These are phyloP conservation scores for Microctenopoma steveboyesi DNA, from an alignment of 2,797 vertebrate genomes.

Conservation along the genomic window DNA sequence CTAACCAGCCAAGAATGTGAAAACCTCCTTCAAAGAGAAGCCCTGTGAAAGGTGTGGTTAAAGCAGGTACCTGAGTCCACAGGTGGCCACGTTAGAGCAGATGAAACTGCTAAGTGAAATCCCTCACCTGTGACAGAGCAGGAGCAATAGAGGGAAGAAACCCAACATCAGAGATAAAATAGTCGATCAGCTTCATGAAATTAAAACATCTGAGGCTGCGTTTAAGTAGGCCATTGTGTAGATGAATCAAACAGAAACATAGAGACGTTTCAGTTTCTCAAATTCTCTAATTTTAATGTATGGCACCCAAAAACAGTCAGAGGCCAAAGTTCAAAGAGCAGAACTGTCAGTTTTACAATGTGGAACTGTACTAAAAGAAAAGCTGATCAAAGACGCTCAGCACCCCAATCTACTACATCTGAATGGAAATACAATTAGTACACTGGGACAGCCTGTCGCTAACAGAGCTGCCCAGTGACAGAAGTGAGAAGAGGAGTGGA, in stretches of 20 bases:
- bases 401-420: slow-evolving; percentile 42
- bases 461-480: slow-evolving; percentile 52
- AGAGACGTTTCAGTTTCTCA: slow-evolving; percentile 31
- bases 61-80: slow-evolving; percentile 75
- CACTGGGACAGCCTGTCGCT: slow-evolving; percentile 41
- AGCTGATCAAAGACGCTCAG: slow-evolving; percentile 66
- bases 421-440: slow-evolving; percentile 57
- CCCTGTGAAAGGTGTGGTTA: slow-evolving; percentile 72
- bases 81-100: slow-evolving; percentile 72
- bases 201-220: slow-evolving; percentile 18
- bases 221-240: slow-evolving; percentile 12
- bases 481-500: slow-evolving; percentile 74
- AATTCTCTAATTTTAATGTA: slow-evolving; percentile 41
- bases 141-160: slow-evolving; percentile 33
- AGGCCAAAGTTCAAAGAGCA: slow-evolving; percentile 58
- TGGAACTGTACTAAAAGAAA: slow-evolving; percentile 61
- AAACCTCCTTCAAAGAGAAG: slow-evolving; percentile 75
- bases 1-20: slow-evolving; percentile 80
- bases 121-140: slow-evolving; percentile 68
- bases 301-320: slow-evolving; percentile 34
- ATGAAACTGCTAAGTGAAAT: slow-evolving; percentile 59
- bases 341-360: slow-evolving; percentile 56
- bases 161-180: slow-evolving; percentile 16
- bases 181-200: slow-evolving; percentile 12
- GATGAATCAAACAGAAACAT: slow-evolving; percentile 39